A percentile compares a stretch with the other conserved stretches of the same genome.
Evolutionary conservation across 2,888 invertebrate species (phyloP).

Genomic region (Zaprionus obscuricornis): DNA sequence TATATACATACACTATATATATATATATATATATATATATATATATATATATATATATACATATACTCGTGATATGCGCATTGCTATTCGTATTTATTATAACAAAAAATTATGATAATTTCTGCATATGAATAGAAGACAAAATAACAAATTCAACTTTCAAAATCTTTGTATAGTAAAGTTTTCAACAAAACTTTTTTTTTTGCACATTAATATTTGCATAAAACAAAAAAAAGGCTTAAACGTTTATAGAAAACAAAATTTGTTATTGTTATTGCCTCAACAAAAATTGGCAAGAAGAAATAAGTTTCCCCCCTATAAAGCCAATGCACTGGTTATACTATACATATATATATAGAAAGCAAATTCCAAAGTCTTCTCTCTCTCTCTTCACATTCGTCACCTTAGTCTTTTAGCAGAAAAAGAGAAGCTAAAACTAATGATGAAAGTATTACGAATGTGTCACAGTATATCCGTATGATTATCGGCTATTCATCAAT

Average conservation of each 20-base stretch:
- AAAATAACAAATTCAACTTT: conserved; percentile 6
- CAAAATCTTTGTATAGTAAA: too few species aligned
- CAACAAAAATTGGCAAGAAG: conserved; percentile 27
- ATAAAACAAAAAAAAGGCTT: conserved; percentile 8
- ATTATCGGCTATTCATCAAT: too few species aligned
- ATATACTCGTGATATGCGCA: conserved; percentile 35
- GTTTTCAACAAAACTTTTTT: conserved; percentile 1
- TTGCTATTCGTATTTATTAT: conserved; percentile 26
- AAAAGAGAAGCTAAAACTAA: too few species aligned
- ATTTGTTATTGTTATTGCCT: conserved; percentile 39
- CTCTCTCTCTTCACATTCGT: too few species aligned
- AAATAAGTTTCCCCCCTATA: neutral
- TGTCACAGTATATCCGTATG: too few species aligned
- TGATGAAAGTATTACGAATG: too few species aligned
- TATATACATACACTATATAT: conserved; percentile 30
- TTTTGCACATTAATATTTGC: conserved; percentile 4
- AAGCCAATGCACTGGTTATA: too few species aligned
- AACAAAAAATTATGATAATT: conserved; percentile 13
- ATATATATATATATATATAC: conserved; percentile 11
- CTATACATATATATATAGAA: too few species aligned
- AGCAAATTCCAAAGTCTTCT: too few species aligned
- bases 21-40: conserved; percentile 28
- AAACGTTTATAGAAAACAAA: too few species aligned
- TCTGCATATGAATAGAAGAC: too few species aligned
- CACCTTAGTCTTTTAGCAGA: too few species aligned